These are phyloP conservation scores for Mactra quadrangularis DNA, from an alignment of 1,140 invertebrate species.

Conservation along the genomic window DNA sequence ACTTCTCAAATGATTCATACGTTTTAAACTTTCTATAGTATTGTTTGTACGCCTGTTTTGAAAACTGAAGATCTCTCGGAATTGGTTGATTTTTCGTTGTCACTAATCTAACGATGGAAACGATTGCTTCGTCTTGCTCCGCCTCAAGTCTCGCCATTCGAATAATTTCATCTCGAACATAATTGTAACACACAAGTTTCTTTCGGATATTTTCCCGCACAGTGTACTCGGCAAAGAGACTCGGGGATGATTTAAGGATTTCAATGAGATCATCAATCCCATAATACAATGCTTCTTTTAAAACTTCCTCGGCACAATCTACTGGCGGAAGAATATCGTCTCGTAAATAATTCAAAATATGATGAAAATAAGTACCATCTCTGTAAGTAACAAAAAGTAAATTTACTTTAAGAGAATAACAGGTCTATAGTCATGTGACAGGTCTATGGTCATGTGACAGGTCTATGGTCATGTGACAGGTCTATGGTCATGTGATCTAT, in stretches of 20 bases:
- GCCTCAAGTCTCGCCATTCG: conserved; percentile 64
- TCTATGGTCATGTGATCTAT: no score
- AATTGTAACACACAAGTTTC: conserved; percentile 65
- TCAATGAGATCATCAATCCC: conserved; percentile 67
- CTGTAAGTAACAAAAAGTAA: no score
- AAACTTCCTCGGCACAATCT: conserved; percentile 60
- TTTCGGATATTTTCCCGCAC: conserved; percentile 67
- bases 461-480: no score
- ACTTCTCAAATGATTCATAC: conserved; percentile 67
- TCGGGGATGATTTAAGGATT: conserved; percentile 62
- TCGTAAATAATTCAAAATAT: conserved; percentile 73
- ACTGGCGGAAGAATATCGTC: conserved; percentile 67
- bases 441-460: no score
- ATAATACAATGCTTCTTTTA: conserved; percentile 70
- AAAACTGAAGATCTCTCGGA: conserved; percentile 69
- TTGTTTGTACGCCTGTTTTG: conserved; percentile 70
- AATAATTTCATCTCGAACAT: conserved; percentile 63
- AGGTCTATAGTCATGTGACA: no score
- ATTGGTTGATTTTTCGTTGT: conserved; percentile 70
- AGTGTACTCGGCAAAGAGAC: conserved; percentile 69
- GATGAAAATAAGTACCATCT: conserved; percentile 67
- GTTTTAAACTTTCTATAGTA: conserved; percentile 68
- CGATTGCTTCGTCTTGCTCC: conserved; percentile 62
- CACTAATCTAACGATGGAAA: conserved; percentile 64
- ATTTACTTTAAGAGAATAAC: no score